Evolutionary conservation across 1,140 invertebrate species (phyloP), one percentile per base, ranked within the genome.

Genomic region (Apis dorsata): DNA sequence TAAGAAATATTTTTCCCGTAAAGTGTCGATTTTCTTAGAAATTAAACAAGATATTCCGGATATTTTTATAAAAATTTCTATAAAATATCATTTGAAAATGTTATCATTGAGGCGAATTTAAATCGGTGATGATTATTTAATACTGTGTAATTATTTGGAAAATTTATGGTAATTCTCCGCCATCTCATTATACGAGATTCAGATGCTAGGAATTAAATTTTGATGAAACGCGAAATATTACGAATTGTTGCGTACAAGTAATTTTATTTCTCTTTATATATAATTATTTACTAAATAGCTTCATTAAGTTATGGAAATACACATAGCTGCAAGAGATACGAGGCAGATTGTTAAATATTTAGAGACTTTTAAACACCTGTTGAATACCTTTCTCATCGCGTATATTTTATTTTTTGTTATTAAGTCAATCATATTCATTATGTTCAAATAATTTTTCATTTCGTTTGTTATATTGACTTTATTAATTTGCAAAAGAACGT

Each of bases 351-450:
- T 53, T 76, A 65, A 63, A 65, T 63, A 76, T 28, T 76, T 21
- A 59, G 15, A 63, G 19, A 51, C 49, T 19, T 75, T 51, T 51
- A 28, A 63, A 76, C 74, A 76, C 74, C 74, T 76, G 74, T 76
- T 76, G 74, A 76, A 65, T 49, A 62, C 13, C 34, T 62, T 44
- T 44, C 59, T 65, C 74, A 2, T 65, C 17, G 7, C 11, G 44
- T 9, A 51, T 53, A 8, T 9, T 51, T 28, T 34, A 51, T 51
- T 51, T 63, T 65, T 49, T 49, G 49, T 62, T 62, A 75, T 62
- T 75, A 49, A 51, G 0, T 17, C 21, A 19, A 4, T n/a, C 11
- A 17, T 8, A 13, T 62, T 24, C 21, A 34, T 19, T 0, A 13
- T 17, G 21, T 13, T n/a, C 4, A 7, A 49, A 60, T 74, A 49